Base-by-base conservation (phyloP, 1,140 invertebrate species). In the Drosophila insularis region DNA sequence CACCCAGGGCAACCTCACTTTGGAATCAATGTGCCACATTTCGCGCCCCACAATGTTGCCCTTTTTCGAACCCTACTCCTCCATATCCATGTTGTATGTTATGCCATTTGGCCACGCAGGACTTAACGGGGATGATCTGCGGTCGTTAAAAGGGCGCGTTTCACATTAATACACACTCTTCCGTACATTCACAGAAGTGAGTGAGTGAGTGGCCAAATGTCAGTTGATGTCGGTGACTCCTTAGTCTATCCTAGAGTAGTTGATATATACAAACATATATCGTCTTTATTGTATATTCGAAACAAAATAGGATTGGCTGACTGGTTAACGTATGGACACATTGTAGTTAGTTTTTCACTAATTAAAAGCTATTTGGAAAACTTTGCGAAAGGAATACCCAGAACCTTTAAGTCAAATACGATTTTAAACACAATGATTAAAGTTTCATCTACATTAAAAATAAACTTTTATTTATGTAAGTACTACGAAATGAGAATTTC, bases 71-170 rank as follows among this genome's bases (percentile, higher is more conserved):
- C 74, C 58, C 19, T 59, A 54, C 71, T 27, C 50, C 55, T 58
- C 50, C 35, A 13, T 27, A 5, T 27, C 0, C 27, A 27, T 27
- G 27, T 39, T 21, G 58, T 56, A 72, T 64, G 50, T 67, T 72
- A 73, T 75, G 65, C 60, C 73, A 65, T 59, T 68, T 75, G 78
- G 65, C 64, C 78, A 80, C 78, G 71, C 74, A 71, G 74, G 68
- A 43, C 19, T 31, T 27, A 32, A 40, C 71, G 75, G 81, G 81
- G 78, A 81, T 86, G 81, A 86, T 86, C 81, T 54, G 81, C 63
- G 74, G 81, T 75, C 68, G 78, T 82, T 70, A 84, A 89, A 87
- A 89, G 84, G 84, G 84, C 84, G 84, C 80, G 84, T 78, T 87
- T 54, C 65, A 56, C 58, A 86, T 86, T 79, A 86, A 79, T 70